phyloP scores from a whole-genome alignment of 1,140 invertebrate genomes.

The Cydia pomonella region DNA sequence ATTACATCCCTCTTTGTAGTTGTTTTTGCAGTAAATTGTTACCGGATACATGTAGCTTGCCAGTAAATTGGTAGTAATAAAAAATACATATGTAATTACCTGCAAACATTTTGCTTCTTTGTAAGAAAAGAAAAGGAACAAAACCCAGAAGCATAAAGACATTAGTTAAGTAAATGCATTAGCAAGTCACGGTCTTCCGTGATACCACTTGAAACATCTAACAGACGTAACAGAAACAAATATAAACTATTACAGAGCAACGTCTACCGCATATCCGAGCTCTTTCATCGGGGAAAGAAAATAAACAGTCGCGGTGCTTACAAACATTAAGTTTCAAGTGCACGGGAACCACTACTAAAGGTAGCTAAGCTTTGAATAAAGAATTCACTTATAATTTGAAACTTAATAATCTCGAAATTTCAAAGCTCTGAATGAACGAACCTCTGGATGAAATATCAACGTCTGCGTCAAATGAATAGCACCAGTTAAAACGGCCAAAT shows the following conservation, averaged over 20 bases:
- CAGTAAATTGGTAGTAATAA: no score
- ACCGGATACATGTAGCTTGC: no score
- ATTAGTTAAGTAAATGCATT: constrained; percentile 4
- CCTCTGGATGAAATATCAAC: no score
- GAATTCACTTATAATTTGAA: no score
- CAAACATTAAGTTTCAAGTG: constrained; percentile 54
- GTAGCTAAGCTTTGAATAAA: background rate
- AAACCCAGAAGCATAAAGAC: background rate
- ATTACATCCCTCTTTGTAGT: no score
- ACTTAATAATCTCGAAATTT: no score
- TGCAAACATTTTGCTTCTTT: no score
- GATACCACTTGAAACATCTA: background rate
- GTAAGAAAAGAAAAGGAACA: background rate
- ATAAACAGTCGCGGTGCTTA: constrained; percentile 44
- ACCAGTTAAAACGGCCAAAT: no score
- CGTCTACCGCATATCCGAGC: constrained; percentile 35
- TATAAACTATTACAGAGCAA: constrained; percentile 14
- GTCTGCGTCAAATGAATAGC: no score
- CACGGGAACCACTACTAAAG: constrained; percentile 36
- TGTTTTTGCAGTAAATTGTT: no score
- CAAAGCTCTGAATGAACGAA: no score
- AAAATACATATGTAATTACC: no score
- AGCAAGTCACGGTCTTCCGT: background rate
- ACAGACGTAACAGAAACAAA: constrained; percentile 15
- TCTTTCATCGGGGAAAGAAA: constrained; percentile 43